Evolutionary conservation across 2,797 vertebrate genomes (phyloP), one percentile per base, ranked within the genome.

Genomic region (Sarcophilus harrisii): DNA sequence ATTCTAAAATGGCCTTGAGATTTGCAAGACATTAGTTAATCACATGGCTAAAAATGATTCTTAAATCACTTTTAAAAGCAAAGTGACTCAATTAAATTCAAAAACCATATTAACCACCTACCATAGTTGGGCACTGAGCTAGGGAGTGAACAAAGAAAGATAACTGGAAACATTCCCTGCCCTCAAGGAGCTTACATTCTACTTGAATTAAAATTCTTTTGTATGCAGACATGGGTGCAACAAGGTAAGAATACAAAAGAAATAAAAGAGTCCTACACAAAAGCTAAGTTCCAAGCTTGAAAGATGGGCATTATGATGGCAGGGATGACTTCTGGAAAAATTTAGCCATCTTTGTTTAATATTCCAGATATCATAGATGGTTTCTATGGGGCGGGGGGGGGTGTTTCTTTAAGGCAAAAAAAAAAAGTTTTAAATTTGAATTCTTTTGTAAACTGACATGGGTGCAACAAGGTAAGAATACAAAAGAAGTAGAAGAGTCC

Each of bases 361-460:
- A 38, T 73, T 73, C n/a, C n/a, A 73, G 66, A 73, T n/a, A 73
- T 9, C 73, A 45, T 24, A 57, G 90, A 38, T 10, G 62, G 49
- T 90, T 30, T 9, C 57, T 24, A 58, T 57, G 49, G 38, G 24
- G 92, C 52, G 52, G 24, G 92, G 52, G 52, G 0, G 49, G 49
- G 49, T 2, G 52, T 92, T 93, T 95, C 87, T 89, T 96, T 93
- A 93, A 92, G 95, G 29, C 0, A 32, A 92, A 58, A 10, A 24
- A 24, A 54, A 90, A 92, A 55, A 12, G 11, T 87, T 11, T 27
- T 10, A 8, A 49, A 87, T 45, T 38, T 16, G 32, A 14, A 73
- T 38, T 73, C n/a, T n/a, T 73, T n/a, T 73, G n/a, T n/a, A 16
- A n/a, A 55, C 9, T 11, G 54, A 55, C 45, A 38, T 1, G 6